Conservation (phyloP, 2,797 vertebrate species). For the Sebastes trivittatus region DNA sequence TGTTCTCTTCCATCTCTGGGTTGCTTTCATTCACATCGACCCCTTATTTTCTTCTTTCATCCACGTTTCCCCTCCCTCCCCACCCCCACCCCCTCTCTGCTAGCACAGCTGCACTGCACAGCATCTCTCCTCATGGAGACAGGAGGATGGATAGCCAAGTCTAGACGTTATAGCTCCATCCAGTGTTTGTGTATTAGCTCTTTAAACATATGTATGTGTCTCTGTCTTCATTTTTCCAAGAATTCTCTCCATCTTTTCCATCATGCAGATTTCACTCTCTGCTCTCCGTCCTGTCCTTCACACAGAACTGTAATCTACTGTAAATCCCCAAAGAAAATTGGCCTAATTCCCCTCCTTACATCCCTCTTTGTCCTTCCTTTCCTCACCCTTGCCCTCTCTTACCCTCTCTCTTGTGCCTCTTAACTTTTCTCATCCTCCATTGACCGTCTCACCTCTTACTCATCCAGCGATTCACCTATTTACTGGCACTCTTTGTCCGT, state of each 20-base stretch:
- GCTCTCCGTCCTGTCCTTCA: background rate
- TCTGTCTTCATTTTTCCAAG: background rate
- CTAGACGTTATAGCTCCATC: background rate
- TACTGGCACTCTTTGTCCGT: background rate
- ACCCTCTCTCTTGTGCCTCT: background rate
- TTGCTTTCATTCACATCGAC: background rate
- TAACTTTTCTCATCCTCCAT: background rate
- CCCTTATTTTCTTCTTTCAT: background rate
- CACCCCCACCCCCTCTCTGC: background rate
- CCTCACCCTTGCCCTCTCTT: background rate
- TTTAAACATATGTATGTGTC: background rate
- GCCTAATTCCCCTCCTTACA: background rate
- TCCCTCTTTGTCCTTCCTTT: background rate
- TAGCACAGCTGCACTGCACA: background rate
- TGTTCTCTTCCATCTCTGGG: background rate
- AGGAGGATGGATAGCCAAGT: background rate
- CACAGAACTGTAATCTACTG: slow-evolving; percentile 5
- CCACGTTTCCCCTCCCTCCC: background rate
- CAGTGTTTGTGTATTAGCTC: background rate
- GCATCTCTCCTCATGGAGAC: background rate
- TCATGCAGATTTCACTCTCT: background rate
- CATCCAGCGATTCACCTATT: background rate
- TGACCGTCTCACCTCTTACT: background rate
- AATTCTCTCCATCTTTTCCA: background rate
- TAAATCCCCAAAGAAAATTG: slow-evolving; percentile 9